Percentiles rank a stretch among this genome's conserved stretches.
Conservation (phyloP, 1,140 invertebrate genomes). For the Hermetia illucens region DNA sequence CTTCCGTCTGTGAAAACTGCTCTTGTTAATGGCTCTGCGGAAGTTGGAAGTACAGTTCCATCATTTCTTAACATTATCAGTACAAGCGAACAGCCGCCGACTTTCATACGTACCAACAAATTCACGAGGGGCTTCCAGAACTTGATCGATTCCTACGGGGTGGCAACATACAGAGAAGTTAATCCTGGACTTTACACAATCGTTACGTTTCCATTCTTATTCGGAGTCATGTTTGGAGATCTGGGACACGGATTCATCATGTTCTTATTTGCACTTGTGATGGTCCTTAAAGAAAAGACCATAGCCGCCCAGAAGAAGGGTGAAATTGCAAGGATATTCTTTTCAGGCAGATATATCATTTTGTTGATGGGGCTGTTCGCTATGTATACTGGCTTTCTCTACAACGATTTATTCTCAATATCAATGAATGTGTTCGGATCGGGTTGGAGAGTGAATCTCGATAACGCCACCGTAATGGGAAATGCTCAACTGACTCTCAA, state of each 20-base stretch:
- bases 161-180: slow-evolving; percentile 56
- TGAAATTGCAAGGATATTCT: slow-evolving; percentile 45
- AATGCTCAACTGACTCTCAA: slow-evolving; percentile 45
- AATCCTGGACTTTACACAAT: slow-evolving; percentile 64
- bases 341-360: slow-evolving; percentile 67
- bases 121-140: slow-evolving; percentile 69
- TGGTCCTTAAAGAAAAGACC: slow-evolving; percentile 45
- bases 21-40: slow-evolving; percentile 73
- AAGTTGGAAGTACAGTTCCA: slow-evolving; percentile 76
- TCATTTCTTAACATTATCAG: slow-evolving; percentile 81
- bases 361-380: slow-evolving; percentile 66
- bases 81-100: slow-evolving; percentile 53
- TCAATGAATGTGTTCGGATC: slow-evolving; percentile 62
- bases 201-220: slow-evolving; percentile 60
- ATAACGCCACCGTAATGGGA: slow-evolving; percentile 20
- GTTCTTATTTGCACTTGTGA: slow-evolving; percentile 41
- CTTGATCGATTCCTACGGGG: slow-evolving; percentile 73
- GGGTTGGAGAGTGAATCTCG: slow-evolving; percentile 42
- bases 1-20: slow-evolving; percentile 64
- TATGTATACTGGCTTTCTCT: slow-evolving; percentile 64
- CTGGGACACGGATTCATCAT: slow-evolving; percentile 56
- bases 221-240: slow-evolving; percentile 65
- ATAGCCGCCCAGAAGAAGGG: slow-evolving; percentile 38
- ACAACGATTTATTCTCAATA: slow-evolving; percentile 68
- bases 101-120: slow-evolving; percentile 66